Evolutionary conservation across 2,888 invertebrate genomes (phyloP), one percentile per base, ranked within the genome.

Genomic region (Apeira syringaria): DNA sequence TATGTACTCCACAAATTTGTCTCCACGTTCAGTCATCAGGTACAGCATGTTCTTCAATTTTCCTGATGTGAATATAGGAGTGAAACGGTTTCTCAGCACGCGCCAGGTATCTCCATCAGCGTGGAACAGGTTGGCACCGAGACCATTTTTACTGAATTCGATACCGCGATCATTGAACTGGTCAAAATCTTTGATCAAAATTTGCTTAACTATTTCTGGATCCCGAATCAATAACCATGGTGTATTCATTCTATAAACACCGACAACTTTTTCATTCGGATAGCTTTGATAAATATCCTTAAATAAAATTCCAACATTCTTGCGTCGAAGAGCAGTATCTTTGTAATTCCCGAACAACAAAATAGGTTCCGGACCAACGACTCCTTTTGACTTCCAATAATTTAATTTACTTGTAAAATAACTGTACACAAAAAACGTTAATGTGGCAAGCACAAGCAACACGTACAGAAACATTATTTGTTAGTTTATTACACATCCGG

Each of bases 21-120:
- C 62, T 4, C 59, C 68, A 2, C 65, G 61, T 9, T 75, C 71
- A 8, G 51, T 52, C 15, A 83, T 50, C 6, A 82, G 45, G 45
- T 72, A 53, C 13, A 75, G 59, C 80, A 82, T 80, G 17, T 72
- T 75, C 46, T 72, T 80, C 9, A 80, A 45, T 55, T 83, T 82
- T 1, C 75, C 72, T 0, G 80, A 63, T 1, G 78, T 77, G 33
- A 81, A 82, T 5, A 79, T 50, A 0, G 80, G 77, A 2, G 73
- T 69, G 8, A 83, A 68, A 1, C 62, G 57, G 18, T 56, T 65
- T 33, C 80, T 64, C 5, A 79, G 53, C 0, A 67, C 51, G 7
- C 57, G 50, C 83, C 82, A 83, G 0, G 64, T 65, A 0, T 76
- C 72, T 4, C 65, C 74, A 15, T 75, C 68, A 0, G 74, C 64